phyloP scores from a whole-genome alignment of 2,888 invertebrate species.

The Argyresthia goedartella region DNA sequence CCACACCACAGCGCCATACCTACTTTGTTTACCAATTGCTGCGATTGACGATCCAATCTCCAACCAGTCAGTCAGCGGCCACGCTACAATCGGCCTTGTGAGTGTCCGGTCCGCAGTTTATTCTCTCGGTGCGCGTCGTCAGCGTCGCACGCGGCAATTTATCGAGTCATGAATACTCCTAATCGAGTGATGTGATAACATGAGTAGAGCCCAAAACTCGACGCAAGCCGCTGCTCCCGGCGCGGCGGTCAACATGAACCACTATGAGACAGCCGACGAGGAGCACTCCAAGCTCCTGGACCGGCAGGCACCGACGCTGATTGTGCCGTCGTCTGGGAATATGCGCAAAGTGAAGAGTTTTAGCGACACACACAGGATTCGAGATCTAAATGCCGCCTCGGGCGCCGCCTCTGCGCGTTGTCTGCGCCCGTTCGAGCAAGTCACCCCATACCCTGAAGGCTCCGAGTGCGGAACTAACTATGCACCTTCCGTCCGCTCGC shows the following conservation, averaged over 20 bases:
- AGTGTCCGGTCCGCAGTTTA: constrained; percentile 74
- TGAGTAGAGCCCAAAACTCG: constrained; percentile 55
- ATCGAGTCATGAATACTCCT: constrained; percentile 40
- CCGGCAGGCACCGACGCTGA: not conserved
- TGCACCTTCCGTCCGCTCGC: constrained; percentile 81
- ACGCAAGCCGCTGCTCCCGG: constrained; percentile 55
- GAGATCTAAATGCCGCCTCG: constrained; percentile 53
- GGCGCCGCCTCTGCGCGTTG: constrained; percentile 60
- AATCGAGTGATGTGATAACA: constrained; percentile 58
- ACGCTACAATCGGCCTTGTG: constrained; percentile 82
- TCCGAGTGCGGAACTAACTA: constrained; percentile 75
- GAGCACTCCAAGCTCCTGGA: constrained; percentile 53
- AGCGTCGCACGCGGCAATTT: constrained; percentile 57
- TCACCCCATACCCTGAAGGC: constrained; percentile 63
- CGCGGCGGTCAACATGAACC: constrained; percentile 57
- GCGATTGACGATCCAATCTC: constrained; percentile 39
- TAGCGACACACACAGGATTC: constrained; percentile 60
- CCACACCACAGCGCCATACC: constrained; percentile 42
- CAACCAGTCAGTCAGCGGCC: constrained; percentile 61
- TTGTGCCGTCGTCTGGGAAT: constrained; percentile 28
- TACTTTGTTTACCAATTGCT: constrained; percentile 66
- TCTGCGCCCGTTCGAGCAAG: constrained; percentile 62
- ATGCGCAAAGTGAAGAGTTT: constrained; percentile 67
- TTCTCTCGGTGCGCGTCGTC: constrained; percentile 53
- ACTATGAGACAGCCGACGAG: constrained; percentile 44